Conservation (phyloP, 2,113 vertebrate genomes). For the Hippocampus abdominalis region DNA sequence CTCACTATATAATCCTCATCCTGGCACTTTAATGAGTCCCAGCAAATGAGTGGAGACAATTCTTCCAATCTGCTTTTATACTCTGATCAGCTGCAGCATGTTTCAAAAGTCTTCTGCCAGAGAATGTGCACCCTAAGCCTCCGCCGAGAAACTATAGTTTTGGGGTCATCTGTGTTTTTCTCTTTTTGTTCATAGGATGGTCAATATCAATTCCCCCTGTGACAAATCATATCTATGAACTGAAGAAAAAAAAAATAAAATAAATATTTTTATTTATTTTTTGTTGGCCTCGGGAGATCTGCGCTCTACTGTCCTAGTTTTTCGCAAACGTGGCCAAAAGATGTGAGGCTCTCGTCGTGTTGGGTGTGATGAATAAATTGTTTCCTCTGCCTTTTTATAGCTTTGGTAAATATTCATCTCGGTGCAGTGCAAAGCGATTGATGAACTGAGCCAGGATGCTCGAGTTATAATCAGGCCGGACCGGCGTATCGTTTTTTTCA, state of each 20-base stretch:
- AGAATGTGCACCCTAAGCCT: not conserved
- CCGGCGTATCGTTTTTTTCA: not conserved
- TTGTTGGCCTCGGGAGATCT: not conserved
- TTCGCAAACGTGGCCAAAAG: conserved; percentile 13
- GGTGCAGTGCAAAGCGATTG: conserved; percentile 41
- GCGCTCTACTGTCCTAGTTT: conserved; percentile 1
- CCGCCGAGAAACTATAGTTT: not conserved
- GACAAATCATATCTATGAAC: too few relatives aligned
- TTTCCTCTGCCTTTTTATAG: conserved; percentile 24
- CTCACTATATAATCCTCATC: conserved; percentile 19
- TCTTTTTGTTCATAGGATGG: not conserved
- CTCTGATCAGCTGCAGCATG: conserved; percentile 6
- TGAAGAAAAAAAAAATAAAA: too few relatives aligned
- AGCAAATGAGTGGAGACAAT: conserved; percentile 33
- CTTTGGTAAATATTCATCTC: conserved; percentile 48
- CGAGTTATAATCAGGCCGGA: conserved; percentile 54
- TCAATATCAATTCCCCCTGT: not conserved
- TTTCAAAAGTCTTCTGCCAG: conserved; percentile 1
- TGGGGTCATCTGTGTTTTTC: not conserved
- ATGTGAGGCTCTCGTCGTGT: conserved; percentile 18
- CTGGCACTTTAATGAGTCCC: conserved; percentile 39
- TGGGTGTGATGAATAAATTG: conserved; percentile 25
- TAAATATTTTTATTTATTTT: too few relatives aligned
- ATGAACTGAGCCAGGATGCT: conserved; percentile 48
- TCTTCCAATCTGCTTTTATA: conserved; percentile 28